Conservation (phyloP, 2,888 invertebrate species). For the Desoria tigrina region DNA sequence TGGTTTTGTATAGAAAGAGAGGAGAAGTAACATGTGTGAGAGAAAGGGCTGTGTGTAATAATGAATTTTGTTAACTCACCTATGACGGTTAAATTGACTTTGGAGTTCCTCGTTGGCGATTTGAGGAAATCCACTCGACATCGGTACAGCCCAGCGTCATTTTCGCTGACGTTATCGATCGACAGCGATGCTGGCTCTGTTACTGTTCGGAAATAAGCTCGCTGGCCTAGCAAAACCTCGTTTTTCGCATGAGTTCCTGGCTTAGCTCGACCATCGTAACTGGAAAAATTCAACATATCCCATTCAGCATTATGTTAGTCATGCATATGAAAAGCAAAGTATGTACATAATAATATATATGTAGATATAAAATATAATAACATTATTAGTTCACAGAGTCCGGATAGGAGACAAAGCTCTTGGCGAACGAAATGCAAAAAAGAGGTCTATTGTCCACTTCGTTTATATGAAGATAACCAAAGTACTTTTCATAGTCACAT, state of each 20-base stretch:
- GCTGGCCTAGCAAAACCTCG: conserved; percentile 54
- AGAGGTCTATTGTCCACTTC: no score
- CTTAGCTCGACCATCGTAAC: conserved; percentile 51
- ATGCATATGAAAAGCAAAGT: neutral
- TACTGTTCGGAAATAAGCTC: conserved; percentile 54
- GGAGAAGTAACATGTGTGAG: no score
- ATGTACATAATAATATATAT: no score
- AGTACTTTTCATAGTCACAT: no score
- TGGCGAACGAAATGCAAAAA: no score
- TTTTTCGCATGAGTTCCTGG: conserved; percentile 53
- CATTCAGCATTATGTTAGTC: neutral
- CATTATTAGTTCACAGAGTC: no score
- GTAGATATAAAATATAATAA: no score
- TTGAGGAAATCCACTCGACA: conserved; percentile 58
- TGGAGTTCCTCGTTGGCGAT: conserved; percentile 57
- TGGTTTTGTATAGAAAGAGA: no score
- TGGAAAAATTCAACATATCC: conserved; percentile 36
- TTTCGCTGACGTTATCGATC: conserved; percentile 54
- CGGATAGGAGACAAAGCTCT: no score
- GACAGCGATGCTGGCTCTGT: conserved; percentile 53
- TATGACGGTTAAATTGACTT: conserved; percentile 57
- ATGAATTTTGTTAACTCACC: conserved; percentile 54
- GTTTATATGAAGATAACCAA: no score
- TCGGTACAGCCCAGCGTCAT: conserved; percentile 57
- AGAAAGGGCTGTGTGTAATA: conserved; percentile 4